Evolutionary conservation across 2,113 vertebrate genomes (phyloP).

Genomic region (Athene noctua): DNA sequence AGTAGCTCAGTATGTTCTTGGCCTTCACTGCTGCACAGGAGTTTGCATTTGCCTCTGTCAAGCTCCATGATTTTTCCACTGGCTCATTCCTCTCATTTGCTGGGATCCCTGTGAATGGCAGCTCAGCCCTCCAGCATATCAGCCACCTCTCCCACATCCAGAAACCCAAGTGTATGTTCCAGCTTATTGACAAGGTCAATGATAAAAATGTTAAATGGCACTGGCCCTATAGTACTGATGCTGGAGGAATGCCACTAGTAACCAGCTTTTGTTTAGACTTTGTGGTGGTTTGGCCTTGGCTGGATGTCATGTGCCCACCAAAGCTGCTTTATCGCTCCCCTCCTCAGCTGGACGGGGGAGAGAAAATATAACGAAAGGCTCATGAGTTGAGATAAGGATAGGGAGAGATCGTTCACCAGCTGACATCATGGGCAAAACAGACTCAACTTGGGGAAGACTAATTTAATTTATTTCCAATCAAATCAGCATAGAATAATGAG

Average conservation of each 20-base stretch:
- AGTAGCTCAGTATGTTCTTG: accelerated
- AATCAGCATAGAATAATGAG: not conserved
- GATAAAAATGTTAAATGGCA: not conserved
- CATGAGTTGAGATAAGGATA: not conserved
- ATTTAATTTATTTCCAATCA: not conserved
- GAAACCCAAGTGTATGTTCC: not conserved
- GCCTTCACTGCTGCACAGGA: not conserved
- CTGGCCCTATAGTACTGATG: not conserved
- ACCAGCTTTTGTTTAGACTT: not conserved
- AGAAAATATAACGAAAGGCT: not conserved
- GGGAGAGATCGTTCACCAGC: not conserved
- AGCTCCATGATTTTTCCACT: not conserved
- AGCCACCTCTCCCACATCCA: not conserved
- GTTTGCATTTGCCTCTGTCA: not conserved
- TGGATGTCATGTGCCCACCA: not conserved
- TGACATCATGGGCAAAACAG: not conserved
- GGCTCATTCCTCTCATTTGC: not conserved
- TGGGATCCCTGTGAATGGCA: not conserved
- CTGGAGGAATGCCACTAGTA: not conserved
- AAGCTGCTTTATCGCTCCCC: not conserved
- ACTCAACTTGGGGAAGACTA: not conserved
- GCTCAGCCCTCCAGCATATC: not conserved
- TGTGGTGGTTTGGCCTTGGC: not conserved
- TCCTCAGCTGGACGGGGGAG: not conserved
- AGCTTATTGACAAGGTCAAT: not conserved